A percentile compares a stretch with the other conserved stretches of the same genome.
Evolutionary conservation across 2,888 invertebrate genomes (phyloP).

Genomic region (Platycheirus albimanus): DNA sequence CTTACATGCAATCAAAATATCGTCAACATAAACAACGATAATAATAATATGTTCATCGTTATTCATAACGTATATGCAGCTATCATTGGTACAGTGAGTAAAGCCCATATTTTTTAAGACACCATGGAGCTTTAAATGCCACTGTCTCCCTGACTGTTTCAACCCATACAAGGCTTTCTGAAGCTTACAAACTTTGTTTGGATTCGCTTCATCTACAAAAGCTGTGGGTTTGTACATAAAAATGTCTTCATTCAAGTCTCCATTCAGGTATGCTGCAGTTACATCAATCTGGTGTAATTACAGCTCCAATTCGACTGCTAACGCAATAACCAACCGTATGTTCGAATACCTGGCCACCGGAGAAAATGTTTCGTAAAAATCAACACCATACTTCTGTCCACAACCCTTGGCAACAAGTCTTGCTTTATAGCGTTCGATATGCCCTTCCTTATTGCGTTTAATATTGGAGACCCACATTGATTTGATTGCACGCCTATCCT

Average conservation of each 20-base stretch:
- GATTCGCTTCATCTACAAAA: slow-evolving; percentile 8
- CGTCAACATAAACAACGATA: too few relatives aligned
- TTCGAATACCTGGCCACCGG: too few relatives aligned
- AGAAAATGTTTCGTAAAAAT: too few relatives aligned
- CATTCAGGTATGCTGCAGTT: slow-evolving; percentile 30
- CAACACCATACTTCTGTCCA: too few relatives aligned
- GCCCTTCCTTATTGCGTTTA: too few relatives aligned
- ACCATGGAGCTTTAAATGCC: too few relatives aligned
- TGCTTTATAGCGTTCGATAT: too few relatives aligned
- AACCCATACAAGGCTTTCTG: slow-evolving; percentile 27
- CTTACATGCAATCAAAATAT: too few relatives aligned
- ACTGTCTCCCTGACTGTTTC: slow-evolving; percentile 20
- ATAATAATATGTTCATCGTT: slow-evolving; percentile 14
- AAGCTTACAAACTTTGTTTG: slow-evolving; percentile 26
- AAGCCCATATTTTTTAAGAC: background rate
- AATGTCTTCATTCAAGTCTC: slow-evolving; percentile 13
- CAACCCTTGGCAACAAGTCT: too few relatives aligned
- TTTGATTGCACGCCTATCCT: slow-evolving; percentile 8
- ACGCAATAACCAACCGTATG: too few relatives aligned
- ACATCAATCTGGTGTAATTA: too few relatives aligned
- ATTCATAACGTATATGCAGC: slow-evolving; percentile 12
- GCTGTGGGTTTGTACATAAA: slow-evolving; percentile 22
- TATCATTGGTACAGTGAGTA: background rate
- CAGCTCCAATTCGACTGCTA: too few relatives aligned
- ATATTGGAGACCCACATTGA: slow-evolving; percentile 37